Evolutionary conservation across 2,113 vertebrate genomes (phyloP).

Genomic region (Vireo altiloquus): DNA sequence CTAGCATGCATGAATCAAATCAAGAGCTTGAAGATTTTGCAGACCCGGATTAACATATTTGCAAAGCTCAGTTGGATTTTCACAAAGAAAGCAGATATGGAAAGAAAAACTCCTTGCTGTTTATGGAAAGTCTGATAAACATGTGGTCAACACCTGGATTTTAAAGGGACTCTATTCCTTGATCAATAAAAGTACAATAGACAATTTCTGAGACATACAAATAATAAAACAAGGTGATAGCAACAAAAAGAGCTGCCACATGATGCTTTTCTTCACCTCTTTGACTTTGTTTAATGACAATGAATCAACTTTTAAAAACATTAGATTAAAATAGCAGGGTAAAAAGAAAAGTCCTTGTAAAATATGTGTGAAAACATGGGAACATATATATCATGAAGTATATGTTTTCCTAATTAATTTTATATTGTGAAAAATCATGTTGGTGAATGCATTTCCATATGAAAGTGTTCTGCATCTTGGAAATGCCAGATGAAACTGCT

Average conservation of each 20-base stretch:
- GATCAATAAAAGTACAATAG: slow-evolving; percentile 64
- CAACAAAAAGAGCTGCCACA: slow-evolving; percentile 46
- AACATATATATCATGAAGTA: background rate
- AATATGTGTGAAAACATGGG: slow-evolving; percentile 49
- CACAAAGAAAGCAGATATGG: slow-evolving; percentile 42
- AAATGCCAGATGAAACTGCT: background rate
- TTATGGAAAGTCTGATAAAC: slow-evolving; percentile 61
- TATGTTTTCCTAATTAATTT: background rate
- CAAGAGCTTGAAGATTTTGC: slow-evolving; percentile 59
- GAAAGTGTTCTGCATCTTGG: background rate
- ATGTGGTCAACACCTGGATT: slow-evolving; percentile 72
- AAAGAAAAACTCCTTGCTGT: slow-evolving; percentile 58
- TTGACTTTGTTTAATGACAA: slow-evolving; percentile 35
- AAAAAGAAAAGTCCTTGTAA: slow-evolving; percentile 41
- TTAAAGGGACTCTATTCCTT: slow-evolving; percentile 52
- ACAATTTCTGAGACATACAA: slow-evolving; percentile 66
- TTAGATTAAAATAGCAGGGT: slow-evolving; percentile 54
- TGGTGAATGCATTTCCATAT: background rate
- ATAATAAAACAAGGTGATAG: slow-evolving; percentile 66
- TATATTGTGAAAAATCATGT: background rate
- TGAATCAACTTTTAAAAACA: slow-evolving; percentile 34
- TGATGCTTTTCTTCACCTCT: slow-evolving; percentile 58
- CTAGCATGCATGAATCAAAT: slow-evolving; percentile 39
- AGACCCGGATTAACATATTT: slow-evolving; percentile 60
- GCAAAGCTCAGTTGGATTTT: slow-evolving; percentile 48